A percentile compares a stretch with the other conserved stretches of the same genome.
These are phyloP conservation scores for Microctonus aethiopoides DNA, from an alignment of 2,888 invertebrate genomes.

Conservation along the genomic window DNA sequence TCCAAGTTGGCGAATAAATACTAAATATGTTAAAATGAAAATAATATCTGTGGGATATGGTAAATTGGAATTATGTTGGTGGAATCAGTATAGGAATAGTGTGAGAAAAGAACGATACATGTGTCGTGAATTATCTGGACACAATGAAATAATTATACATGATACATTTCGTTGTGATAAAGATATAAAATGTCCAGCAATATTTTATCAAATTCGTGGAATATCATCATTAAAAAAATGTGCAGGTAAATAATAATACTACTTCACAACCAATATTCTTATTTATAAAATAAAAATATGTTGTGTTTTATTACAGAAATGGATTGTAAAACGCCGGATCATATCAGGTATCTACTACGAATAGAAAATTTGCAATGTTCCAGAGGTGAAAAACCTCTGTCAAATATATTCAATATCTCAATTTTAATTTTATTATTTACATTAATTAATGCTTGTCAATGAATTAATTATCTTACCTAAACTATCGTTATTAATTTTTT, in stretches of 20 bases:
- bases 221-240: constrained; percentile 69
- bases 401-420: not conserved
- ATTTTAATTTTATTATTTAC: not conserved
- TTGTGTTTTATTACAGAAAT: constrained; percentile 68
- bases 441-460: too few relatives aligned
- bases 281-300: too few relatives aligned
- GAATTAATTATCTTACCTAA: not conserved
- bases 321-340: constrained; percentile 75
- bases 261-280: too few relatives aligned
- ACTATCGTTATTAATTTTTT: too few relatives aligned
- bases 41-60: constrained; percentile 50
- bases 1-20: constrained; percentile 48
- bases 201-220: constrained; percentile 50
- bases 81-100: constrained; percentile 44
- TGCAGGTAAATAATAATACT: constrained; percentile 67
- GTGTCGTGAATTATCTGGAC: constrained; percentile 49
- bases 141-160: constrained; percentile 46
- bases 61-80: constrained; percentile 51
- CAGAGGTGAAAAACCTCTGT: constrained; percentile 22
- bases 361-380: constrained; percentile 41
- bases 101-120: constrained; percentile 28
- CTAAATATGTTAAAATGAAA: constrained; percentile 41
- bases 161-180: constrained; percentile 45
- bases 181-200: constrained; percentile 43
- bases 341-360: constrained; percentile 69